Evolutionary conservation across 2,888 invertebrate species (phyloP), one percentile per base, ranked within the genome.

Genomic region (Didymodactylos carnosus): DNA sequence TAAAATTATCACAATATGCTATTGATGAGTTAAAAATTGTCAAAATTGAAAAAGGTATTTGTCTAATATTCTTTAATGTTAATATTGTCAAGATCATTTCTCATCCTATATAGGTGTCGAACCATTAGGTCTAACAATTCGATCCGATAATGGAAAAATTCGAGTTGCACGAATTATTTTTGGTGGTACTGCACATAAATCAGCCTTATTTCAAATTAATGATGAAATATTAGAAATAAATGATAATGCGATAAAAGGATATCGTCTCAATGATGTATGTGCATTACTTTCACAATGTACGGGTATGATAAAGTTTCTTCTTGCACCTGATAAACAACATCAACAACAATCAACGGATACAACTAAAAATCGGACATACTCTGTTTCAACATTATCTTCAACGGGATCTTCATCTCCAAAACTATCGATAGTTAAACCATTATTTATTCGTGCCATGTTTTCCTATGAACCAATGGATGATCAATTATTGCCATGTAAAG

Each of bases 401-500:
- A n/a, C n/a, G n/a, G n/a, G n/a, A n/a, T n/a, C n/a, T n/a, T n/a
- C n/a, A n/a, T n/a, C n/a, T n/a, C n/a, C n/a, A n/a, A n/a, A n/a
- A n/a, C n/a, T n/a, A n/a, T n/a, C n/a, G n/a, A n/a, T n/a, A n/a
- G n/a, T n/a, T n/a, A n/a, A n/a, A n/a, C n/a, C n/a, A n/a, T 62
- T 72, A 14, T 72, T 72, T 41, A 43, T 75, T 16, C 69, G 72
- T 19, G 72, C 75, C 3, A 23, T 72, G 5, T 75, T 69, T 41
- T 29, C 39, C 14, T 75, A 75, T 72, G 39, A 25, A 19, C 72
- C 72, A 13, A 25, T 27, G 14, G 69, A 75, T 29, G 75, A 75
- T 51, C 35, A 39, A 8, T 72, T 69, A 46, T 49, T 75, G 29
- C 75, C 75, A 29, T 75, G 75, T 70, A 75, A 75, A 75, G 75